A percentile compares a stretch with the other conserved stretches of the same genome.
These are phyloP conservation scores for Dromius quadrimaculatus DNA, from an alignment of 2,888 invertebrate species.

Conservation along the genomic window DNA sequence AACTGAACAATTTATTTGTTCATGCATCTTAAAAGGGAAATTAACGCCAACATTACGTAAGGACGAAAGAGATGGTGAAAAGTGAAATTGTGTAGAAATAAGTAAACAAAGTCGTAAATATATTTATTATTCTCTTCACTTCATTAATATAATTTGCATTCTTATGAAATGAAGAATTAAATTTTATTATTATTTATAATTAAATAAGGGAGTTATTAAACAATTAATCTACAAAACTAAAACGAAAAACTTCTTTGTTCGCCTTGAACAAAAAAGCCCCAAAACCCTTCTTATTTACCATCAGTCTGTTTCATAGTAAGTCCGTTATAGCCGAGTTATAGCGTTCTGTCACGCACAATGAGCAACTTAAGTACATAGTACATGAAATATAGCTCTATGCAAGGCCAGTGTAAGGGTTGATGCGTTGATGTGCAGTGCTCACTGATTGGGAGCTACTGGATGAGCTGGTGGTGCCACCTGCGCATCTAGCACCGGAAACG, in stretches of 20 bases:
- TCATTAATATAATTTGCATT: no score
- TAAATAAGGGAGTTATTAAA: no score
- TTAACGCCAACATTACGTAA: not conserved
- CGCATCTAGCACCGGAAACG: slow-evolving; percentile 35
- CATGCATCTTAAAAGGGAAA: not conserved
- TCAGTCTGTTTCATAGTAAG: no score
- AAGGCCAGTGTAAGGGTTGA: slow-evolving; percentile 1
- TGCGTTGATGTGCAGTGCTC: no score
- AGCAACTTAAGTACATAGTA: not conserved
- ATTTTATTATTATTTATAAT: no score
- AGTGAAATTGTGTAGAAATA: no score
- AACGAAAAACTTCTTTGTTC: not conserved
- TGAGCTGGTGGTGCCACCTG: slow-evolving; percentile 40
- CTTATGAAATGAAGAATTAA: no score
- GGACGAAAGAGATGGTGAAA: no score
- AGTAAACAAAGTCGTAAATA: no score
- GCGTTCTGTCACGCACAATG: slow-evolving; percentile 7
- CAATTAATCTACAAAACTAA: not conserved
- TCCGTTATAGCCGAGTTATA: not conserved
- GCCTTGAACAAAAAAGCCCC: not conserved
- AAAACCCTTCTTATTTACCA: no score
- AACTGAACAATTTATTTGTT: not conserved
- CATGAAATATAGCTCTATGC: not conserved
- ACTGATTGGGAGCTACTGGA: not conserved
- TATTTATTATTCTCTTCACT: no score